Base-by-base conservation (phyloP, 2,888 invertebrate species). In the Cacoxenus indagator region DNA sequence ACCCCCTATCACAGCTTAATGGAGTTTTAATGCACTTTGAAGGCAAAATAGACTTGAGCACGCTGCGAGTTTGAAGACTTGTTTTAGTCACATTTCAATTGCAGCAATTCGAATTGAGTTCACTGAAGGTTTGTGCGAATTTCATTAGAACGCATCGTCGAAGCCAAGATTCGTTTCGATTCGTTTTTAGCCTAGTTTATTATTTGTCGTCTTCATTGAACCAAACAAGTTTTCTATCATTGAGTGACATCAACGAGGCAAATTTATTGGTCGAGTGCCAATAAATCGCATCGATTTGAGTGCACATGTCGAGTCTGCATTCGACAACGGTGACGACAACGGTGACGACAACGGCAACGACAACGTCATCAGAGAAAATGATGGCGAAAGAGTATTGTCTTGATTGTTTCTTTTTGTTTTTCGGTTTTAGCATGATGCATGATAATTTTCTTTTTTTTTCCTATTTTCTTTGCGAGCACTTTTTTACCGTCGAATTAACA, bases 241-340 rank as follows among this genome's bases (percentile, higher is more conserved):
- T 19, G 37, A 59, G 19, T 67, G 57, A 67, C 59, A 59, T 67
- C 67, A 67, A 31, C 26, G n/a, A 17, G 64, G 8, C 26, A 24
- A 29, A 31, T 54, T 65, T 54, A 59, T 67, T 57, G 59, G 67
- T 67, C 46, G 71, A 70, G 72, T 76, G 84, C 72, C 83, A 79
- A 76, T 78, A 70, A 73, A 74, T 76, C 43, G 67, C 75, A 84
- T 83, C 75, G 79, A 81, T 83, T 83, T 67, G 72, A n/a, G n/a
- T n/a, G n/a, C n/a, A n/a, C n/a, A n/a, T n/a, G n/a, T n/a, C n/a
- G n/a, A n/a, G n/a, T n/a, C n/a, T n/a, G n/a, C n/a, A n/a, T n/a
- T n/a, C n/a, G n/a, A n/a, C n/a, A n/a, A n/a, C n/a, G 31, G 37
- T 11, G 14, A 37, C 8, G 37, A 8, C 37, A 37, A 37, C 37